Base-by-base conservation (phyloP, 64 coral and sea anemone genomes). In the Catalaphyllia jardinei region DNA sequence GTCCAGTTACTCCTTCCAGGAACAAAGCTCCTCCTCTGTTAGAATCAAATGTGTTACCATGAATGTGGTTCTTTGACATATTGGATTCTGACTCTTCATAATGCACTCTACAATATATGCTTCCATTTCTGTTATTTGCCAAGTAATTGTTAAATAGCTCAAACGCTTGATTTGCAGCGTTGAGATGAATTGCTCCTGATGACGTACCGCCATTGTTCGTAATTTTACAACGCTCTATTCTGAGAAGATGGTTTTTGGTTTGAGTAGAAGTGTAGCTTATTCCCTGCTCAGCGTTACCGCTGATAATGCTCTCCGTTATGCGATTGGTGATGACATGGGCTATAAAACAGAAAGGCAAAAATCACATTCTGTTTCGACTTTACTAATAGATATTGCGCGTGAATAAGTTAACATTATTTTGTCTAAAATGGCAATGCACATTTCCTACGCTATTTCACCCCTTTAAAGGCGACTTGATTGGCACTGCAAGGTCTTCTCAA, bases 81-180 rank as follows among this genome's bases (percentile, higher is more conserved):
- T 10, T 3, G 22, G 18, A 33, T 22, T 49, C 12, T 55, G 9
- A 22, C 14, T 75, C 65, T 59, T 75, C 42, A 27, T 87, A 2
- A 19, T 22, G 55, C 2, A 81, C 15, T 12, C 29, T 62, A 24
- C 52, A 69, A 87, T 75, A 75, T n/a, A 87, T 67, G 72, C 71
- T 71, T 33, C 86, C 86, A 75, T 87, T 87, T 30, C 73, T 87
- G 71, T 75, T 75, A 8, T 73, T 30, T 10, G 86, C 69, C 29
- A 87, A 0, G 15, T 74, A 87, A n/a, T 42, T 87, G 30, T 87
- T 55, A 8, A 33, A 27, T n/a, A 87, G 59, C 31, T 57, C 29
- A 51, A 87, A 60, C 17, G 33, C 29, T 59, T 87, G 69, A 14
- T 87, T 38, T 59, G 52, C 31, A 7, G 86, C 73, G 49, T 74